Evolutionary conservation across 30 jellyfish, hydroid and myxozoan genomes (phyloP).

Genomic region (Hydra vulgaris): DNA sequence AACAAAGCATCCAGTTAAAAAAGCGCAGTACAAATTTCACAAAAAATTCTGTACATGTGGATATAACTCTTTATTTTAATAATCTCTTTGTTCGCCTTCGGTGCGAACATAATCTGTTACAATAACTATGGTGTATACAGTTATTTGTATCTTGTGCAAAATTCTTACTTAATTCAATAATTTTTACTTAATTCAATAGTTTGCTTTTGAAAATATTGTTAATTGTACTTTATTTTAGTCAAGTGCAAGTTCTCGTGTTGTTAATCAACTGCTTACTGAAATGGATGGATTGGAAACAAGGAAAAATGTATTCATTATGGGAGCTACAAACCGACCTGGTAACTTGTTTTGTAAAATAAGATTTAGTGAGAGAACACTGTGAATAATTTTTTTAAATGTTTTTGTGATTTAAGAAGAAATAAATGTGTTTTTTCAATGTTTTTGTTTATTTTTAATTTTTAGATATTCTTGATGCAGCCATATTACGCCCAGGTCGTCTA

Average conservation of each 20-base stretch:
- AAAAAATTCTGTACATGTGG: no score
- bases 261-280: conserved; percentile 93
- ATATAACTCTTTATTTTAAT: no score
- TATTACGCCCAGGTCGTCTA: conserved; percentile 93
- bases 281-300: conserved; percentile 97
- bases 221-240: conserved; percentile 28
- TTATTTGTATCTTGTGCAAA: no score
- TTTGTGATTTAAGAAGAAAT: not conserved
- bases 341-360: not conserved
- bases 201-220: not conserved
- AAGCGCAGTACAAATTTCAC: no score
- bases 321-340: conserved; percentile 99
- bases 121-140: no score
- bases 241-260: conserved; percentile 94
- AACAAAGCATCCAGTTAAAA: no score
- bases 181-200: no score
- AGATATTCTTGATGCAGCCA: conserved; percentile 96
- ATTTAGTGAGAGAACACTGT: not conserved
- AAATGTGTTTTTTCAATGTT: no score
- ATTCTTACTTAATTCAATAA: no score
- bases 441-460: not conserved
- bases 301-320: conserved; percentile 88
- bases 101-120: no score
- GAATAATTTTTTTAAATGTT: not conserved
- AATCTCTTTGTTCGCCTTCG: no score